phyloP scores from a whole-genome alignment of 2,888 invertebrate genomes.

The Rugalucina vietnamica region DNA sequence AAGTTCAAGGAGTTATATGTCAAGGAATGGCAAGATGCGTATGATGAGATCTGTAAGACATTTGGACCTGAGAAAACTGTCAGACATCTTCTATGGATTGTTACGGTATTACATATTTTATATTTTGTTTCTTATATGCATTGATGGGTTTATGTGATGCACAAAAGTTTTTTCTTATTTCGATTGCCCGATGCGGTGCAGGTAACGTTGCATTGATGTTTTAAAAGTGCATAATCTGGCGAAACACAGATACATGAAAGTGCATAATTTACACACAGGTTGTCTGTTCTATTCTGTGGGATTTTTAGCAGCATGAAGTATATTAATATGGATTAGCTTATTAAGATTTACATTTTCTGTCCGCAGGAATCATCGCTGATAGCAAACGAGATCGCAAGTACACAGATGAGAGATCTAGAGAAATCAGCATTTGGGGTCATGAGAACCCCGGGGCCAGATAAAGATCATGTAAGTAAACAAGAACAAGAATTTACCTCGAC shows the following conservation, averaged over 20 bases:
- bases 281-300: too few species aligned
- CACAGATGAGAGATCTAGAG: constrained; percentile 50
- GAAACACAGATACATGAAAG: too few species aligned
- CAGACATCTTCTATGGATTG: constrained; percentile 55
- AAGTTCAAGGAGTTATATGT: constrained; percentile 46
- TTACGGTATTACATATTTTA: constrained; percentile 56
- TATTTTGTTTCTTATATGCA: too few species aligned
- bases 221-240: too few species aligned
- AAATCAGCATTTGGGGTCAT: constrained; percentile 56
- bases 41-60: constrained; percentile 52
- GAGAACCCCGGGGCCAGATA: constrained; percentile 25
- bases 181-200: too few species aligned
- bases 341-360: background rate
- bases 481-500: too few species aligned
- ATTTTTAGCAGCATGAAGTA: background rate
- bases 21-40: constrained; percentile 58
- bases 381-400: constrained; percentile 53
- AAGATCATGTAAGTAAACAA: background rate
- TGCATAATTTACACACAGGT: too few species aligned
- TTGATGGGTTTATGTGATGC: too few species aligned
- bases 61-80: constrained; percentile 57
- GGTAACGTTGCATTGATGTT: too few species aligned
- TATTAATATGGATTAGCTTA: background rate
- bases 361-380: constrained; percentile 56
- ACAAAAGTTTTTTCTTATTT: too few species aligned